Base-by-base conservation (phyloP, 2,113 vertebrate species). In the Montifringilla adamsi region DNA sequence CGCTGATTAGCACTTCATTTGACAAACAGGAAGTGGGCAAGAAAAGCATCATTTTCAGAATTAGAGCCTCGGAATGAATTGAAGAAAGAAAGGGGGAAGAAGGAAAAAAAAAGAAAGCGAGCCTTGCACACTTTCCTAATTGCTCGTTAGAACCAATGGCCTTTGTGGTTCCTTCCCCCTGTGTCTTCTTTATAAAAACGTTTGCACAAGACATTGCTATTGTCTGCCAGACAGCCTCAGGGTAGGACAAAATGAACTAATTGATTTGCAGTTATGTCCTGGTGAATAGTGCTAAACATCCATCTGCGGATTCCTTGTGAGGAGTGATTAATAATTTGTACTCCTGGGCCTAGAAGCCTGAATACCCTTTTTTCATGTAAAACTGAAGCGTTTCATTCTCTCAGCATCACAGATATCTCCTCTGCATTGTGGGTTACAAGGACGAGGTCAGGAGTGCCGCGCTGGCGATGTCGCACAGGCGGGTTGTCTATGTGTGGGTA, bases 111-210 rank as follows among this genome's bases (percentile, higher is more conserved):
- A 95, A 92, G 96, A 90, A 94, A 97, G 91, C 52, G 5, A 92
- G 94, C 60, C 90, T 96, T 95, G 94, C 95, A 96, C 97, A 95
- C 97, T 97, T 97, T 97, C 96, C 97, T 97, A 97, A 97, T 96
- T 97, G 97, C 97, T 98, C 94, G 97, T 98, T 98, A 98, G 97
- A 97, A 98, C 91, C 95, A 97, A 95, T 93, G 93, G 95, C 94
- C 95, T 97, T 96, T 96, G 93, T 97, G 96, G 79, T 94, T 95
- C 92, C 83, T 93, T 95, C 95, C 93, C 95, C 96, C 93, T 83
- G 95, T 95, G 95, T 97, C 97, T 96, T 97, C 96, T 96, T 96
- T 97, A 97, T 96, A 94, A 97, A 96, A 96, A 94, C 58, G 2
- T 95, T 96, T 94, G 94, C 95, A 84, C 92, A 96, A 96, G 97